Evolutionary conservation across 2,888 invertebrate genomes (phyloP).

Genomic region (Brassicogethes aeneus): DNA sequence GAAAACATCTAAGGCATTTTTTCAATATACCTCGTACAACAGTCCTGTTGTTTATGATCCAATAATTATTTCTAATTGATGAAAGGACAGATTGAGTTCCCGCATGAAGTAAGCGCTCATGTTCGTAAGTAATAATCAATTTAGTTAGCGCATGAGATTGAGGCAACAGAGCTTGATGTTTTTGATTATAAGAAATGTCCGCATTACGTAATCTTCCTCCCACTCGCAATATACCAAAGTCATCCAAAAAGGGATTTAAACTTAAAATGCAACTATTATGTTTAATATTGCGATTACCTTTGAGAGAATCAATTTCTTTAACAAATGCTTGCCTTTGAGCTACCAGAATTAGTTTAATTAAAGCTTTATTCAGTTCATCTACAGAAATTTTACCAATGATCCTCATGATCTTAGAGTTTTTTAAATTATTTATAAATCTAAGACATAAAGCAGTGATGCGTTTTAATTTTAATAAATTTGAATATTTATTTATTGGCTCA

Average conservation of each 20-base stretch:
- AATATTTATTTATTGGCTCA: slow-evolving; percentile 2
- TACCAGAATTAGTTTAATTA: slow-evolving; percentile 1
- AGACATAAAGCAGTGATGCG: neutral
- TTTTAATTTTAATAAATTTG: slow-evolving; percentile 2
- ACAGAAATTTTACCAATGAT: neutral
- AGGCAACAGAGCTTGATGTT: slow-evolving; percentile 13
- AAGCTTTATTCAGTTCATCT: slow-evolving; percentile 6
- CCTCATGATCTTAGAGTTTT: neutral
- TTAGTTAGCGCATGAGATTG: slow-evolving; percentile 9
- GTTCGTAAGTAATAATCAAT: slow-evolving; percentile 8
- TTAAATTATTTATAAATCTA: slow-evolving; percentile 1
- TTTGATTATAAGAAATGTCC: slow-evolving; percentile 9
- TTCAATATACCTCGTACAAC: slow-evolving; percentile 10
- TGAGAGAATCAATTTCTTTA: slow-evolving; percentile 3
- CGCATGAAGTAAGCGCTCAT: slow-evolving; percentile 11
- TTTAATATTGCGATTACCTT: neutral
- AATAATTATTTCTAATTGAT: slow-evolving; percentile 13
- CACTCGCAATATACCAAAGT: slow-evolving; percentile 9
- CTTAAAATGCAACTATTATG: slow-evolving; percentile 4
- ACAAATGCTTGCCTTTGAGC: slow-evolving; percentile 5
- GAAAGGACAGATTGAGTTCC: slow-evolving; percentile 14
- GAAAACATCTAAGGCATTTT: slow-evolving; percentile 13
- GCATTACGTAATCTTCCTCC: slow-evolving; percentile 12
- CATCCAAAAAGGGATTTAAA: slow-evolving; percentile 14
- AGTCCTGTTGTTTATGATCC: slow-evolving; percentile 12